A percentile compares a stretch with the other conserved stretches of the same genome.
Evolutionary conservation across 53 echinoderm and acorn worm species (phyloP).

Genomic region (Hippasteria phrygiana): DNA sequence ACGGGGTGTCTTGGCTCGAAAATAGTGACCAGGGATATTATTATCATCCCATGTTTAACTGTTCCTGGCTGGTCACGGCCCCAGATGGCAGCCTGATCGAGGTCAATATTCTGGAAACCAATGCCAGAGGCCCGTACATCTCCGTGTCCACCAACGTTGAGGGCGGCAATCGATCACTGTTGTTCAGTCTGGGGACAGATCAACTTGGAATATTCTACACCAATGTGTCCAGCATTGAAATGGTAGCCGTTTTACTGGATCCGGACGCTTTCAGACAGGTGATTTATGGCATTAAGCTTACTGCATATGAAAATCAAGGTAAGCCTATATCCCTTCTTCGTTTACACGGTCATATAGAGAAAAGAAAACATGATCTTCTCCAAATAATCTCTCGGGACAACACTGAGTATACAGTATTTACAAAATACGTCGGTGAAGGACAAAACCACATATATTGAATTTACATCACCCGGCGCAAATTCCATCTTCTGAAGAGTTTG

Average conservation of each 20-base stretch:
- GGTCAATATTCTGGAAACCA: constrained; percentile 1
- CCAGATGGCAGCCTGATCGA: background rate
- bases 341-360: background rate
- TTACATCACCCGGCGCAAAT: no score
- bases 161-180: background rate
- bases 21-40: no score
- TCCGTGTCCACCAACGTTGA: background rate
- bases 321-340: background rate
- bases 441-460: no score
- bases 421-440: no score
- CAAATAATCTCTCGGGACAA: no score
- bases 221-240: constrained; percentile 1
- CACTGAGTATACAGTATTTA: no score
- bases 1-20: no score
- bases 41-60: background rate
- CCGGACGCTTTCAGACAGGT: background rate
- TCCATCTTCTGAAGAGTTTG: no score
- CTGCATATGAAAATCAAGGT: constrained; percentile 8
- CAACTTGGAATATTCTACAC: background rate
- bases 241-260: background rate
- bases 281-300: background rate
- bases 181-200: background rate
- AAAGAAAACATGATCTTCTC: no score
- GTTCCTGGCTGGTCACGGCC: background rate
- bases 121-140: background rate